Conservation (phyloP, 1,140 invertebrate genomes). For the Meloidogyne floridensis region DNA sequence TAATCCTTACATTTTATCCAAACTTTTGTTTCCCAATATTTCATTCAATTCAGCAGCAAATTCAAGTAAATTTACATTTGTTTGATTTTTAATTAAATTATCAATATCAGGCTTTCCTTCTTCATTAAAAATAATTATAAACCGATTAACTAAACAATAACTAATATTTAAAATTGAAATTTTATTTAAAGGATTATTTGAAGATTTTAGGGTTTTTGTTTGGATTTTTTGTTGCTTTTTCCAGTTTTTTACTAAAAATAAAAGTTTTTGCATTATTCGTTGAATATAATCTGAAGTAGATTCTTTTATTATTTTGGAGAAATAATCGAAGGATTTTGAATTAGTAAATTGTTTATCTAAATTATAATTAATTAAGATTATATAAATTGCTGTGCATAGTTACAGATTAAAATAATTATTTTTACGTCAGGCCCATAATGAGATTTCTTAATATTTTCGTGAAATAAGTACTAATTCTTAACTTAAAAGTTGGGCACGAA, state of each 20-base stretch:
- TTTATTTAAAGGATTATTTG: not conserved
- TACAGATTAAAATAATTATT: no score
- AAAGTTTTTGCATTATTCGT: not conserved
- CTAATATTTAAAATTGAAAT: not conserved
- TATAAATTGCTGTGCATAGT: no score
- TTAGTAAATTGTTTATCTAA: no score
- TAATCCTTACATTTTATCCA: not conserved
- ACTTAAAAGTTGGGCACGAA: no score
- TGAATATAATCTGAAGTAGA: not conserved
- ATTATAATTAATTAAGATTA: no score
- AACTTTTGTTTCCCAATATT: not conserved
- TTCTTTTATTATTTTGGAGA: not conserved
- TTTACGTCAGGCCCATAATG: no score
- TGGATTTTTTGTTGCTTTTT: not conserved
- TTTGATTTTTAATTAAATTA: not conserved
- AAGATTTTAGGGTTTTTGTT: no score
- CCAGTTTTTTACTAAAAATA: not conserved
- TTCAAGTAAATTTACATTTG: not conserved
- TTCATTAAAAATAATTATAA: not conserved
- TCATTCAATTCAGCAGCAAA: not conserved
- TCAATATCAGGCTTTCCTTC: not conserved
- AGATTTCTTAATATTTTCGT: no score
- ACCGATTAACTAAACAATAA: not conserved
- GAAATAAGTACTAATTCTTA: no score
- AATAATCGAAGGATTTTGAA: no score